Evolutionary conservation across 2,888 invertebrate species (phyloP).

Genomic region (Nineta flava): DNA sequence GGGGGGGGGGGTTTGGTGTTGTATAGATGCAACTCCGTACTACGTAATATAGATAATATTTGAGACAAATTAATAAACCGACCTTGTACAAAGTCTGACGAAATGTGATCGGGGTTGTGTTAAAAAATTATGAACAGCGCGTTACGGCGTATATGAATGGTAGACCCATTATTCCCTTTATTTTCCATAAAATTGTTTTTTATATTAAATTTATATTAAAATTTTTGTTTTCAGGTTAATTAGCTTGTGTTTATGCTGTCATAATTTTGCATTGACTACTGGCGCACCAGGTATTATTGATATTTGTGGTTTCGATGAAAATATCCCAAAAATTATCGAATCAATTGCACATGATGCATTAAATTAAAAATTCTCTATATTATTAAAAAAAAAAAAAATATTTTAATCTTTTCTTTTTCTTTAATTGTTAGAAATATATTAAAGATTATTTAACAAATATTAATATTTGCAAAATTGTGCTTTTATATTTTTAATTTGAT

Average conservation of each 20-base stretch:
- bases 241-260: conserved; percentile 2
- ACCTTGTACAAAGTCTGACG: too few species aligned
- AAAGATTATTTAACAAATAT: neutral
- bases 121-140: too few species aligned
- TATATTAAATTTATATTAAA: neutral
- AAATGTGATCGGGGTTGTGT: too few species aligned
- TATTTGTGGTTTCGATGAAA: conserved; percentile 44
- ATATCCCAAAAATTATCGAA: conserved; percentile 44
- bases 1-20: too few species aligned
- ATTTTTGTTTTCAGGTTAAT: conserved; percentile 2
- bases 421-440: neutral
- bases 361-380: neutral
- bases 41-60: too few species aligned
- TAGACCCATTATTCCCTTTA: too few species aligned
- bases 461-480: neutral
- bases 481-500: too few species aligned
- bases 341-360: conserved; percentile 43
- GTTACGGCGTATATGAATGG: too few species aligned
- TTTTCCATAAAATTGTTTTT: neutral
- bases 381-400: too few species aligned
- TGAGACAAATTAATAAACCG: too few species aligned
- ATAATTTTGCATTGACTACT: neutral
- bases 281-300: conserved; percentile 35
- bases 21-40: too few species aligned
- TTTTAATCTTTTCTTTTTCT: too few species aligned